A percentile compares a stretch with the other conserved stretches of the same genome.
phyloP scores from a whole-genome alignment of 2,888 invertebrate species.

The Pinctada fucata region DNA sequence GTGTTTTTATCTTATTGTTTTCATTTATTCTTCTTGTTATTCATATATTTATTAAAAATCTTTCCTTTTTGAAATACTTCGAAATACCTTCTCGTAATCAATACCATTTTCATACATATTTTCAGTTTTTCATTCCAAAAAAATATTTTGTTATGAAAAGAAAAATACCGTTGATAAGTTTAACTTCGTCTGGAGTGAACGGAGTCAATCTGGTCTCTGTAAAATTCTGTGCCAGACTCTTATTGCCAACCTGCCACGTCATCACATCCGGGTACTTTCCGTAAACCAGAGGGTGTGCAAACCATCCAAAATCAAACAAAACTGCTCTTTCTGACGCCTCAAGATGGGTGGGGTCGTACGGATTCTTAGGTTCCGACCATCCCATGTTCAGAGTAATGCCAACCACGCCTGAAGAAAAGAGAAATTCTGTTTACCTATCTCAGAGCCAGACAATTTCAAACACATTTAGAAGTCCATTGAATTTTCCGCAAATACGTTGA shows the following conservation, averaged over 20 bases:
- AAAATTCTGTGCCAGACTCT: slow-evolving; percentile 59
- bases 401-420: slow-evolving; percentile 54
- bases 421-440: neutral
- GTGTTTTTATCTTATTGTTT: no score
- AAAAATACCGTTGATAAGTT: slow-evolving; percentile 63
- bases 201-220: slow-evolving; percentile 65
- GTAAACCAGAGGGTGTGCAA: slow-evolving; percentile 70
- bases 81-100: no score
- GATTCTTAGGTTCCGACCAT: slow-evolving; percentile 62
- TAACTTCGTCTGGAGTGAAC: slow-evolving; percentile 71
- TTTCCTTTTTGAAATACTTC: no score
- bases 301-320: slow-evolving; percentile 69
- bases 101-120: no score
- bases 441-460: no score
- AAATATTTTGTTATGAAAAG: neutral
- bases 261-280: slow-evolving; percentile 79
- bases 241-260: slow-evolving; percentile 58
- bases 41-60: no score
- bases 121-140: no score
- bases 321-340: slow-evolving; percentile 62
- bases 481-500: no score
- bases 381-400: slow-evolving; percentile 65
- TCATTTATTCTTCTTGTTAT: no score
- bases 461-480: no score
- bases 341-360: slow-evolving; percentile 57